phyloP scores from a whole-genome alignment of 2,797 vertebrate species.

The Halcyon badia region DNA sequence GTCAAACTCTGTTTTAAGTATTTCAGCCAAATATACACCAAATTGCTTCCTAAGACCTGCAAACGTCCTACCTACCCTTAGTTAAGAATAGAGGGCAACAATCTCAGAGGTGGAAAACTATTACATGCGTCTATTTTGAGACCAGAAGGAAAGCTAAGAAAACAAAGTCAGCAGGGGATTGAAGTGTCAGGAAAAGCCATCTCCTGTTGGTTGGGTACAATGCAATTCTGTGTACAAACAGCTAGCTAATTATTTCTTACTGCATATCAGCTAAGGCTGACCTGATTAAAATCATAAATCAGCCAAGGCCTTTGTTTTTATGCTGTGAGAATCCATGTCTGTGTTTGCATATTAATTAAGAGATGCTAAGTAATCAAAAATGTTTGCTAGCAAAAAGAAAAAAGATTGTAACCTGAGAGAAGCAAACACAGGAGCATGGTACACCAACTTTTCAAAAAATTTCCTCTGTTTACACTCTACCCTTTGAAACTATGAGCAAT shows the following conservation, averaged over 20 bases:
- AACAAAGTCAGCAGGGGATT: slow-evolving; percentile 37
- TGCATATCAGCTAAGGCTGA: slow-evolving; percentile 52
- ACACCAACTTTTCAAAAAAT: neutral
- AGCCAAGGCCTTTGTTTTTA: slow-evolving; percentile 42
- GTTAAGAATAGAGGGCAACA: neutral
- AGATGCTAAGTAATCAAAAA: slow-evolving; percentile 43
- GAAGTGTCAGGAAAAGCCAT: slow-evolving; percentile 44
- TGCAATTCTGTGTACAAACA: slow-evolving; percentile 42
- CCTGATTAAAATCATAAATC: slow-evolving; percentile 78
- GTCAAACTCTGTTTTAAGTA: neutral
- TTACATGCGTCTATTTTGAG: neutral
- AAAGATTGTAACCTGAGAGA: slow-evolving; percentile 18
- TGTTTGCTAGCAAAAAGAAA: neutral
- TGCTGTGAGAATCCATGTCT: slow-evolving; percentile 28
- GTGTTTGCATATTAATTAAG: slow-evolving; percentile 64
- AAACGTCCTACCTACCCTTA: neutral
- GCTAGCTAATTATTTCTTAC: slow-evolving; percentile 71
- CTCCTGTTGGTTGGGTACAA: neutral
- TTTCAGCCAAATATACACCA: neutral
- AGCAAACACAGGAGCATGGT: neutral
- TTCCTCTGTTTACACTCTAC: neutral
- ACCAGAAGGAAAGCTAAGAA: slow-evolving; percentile 16
- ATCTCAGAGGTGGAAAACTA: neutral
- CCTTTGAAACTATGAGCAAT: neutral
- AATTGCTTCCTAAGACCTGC: neutral